Base-by-base conservation (phyloP, 2,797 vertebrate genomes). In the Neopelma chrysocephalum region DNA sequence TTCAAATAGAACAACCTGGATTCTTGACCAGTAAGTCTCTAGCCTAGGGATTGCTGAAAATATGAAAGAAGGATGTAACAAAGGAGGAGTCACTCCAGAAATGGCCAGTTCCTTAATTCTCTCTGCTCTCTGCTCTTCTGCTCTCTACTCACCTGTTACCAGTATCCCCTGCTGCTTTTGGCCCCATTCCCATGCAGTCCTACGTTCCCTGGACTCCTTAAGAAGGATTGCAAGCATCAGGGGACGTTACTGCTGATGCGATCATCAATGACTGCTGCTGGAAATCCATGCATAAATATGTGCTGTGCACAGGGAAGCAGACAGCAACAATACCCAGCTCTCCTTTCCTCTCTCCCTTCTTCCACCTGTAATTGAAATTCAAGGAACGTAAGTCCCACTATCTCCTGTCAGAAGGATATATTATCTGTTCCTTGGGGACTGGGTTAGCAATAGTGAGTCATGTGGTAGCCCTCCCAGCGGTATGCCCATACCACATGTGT, bases 251-350 rank as follows among this genome's bases (percentile, higher is more conserved):
- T 66, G 70, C 69, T 94, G 80, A 95, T 90, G 69, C 4, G 0
- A 72, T 91, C 91, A 76, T 71, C 94, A 90, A 76, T 86, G 87
- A 66, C 70, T 96, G 82, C 85, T 76, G 85, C 91, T 93, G 73
- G 70, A 95, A 96, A 95, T 90, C 90, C 91, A 69, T 81, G 89
- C 94, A 95, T 84, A 96, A 95, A 92, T 54, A 48, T 31, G 38
- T 82, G 62, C 54, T 76, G 16, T 88, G 80, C 80, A 94, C 69
- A 82, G 84, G 62, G 62, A 92, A 89, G 73, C 76, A 93, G 70
- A 38, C 21, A 92, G 47, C 58, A 83, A 47, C 58, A 88, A 79
- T 34, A 86, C 11, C 13, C 50, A 53, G 15, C 53, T 94, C 61
- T 85, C 45, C 40, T 76, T 70, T 71, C n/a, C 11, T 27, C 48